Percentiles rank a stretch among this genome's conserved stretches.
Conservation (phyloP, 2,888 invertebrate genomes). For the Tetranychus truncatus region DNA sequence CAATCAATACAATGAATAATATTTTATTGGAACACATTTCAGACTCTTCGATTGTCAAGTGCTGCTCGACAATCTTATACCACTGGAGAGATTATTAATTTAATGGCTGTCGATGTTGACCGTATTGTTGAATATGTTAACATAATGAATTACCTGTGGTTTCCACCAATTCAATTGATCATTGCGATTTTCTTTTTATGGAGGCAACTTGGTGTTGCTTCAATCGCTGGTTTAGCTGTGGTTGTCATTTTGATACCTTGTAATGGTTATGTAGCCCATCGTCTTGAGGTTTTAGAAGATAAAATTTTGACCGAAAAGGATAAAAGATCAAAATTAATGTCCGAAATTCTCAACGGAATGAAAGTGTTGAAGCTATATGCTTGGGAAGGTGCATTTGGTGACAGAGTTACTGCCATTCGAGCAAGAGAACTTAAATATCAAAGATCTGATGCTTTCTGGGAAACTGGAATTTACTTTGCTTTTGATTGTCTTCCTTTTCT, state of each 20-base stretch:
- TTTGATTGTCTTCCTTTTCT: no score
- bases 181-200: slow-evolving; percentile 26
- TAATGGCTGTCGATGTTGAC: slow-evolving; percentile 38
- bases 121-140: slow-evolving; percentile 32
- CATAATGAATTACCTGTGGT: slow-evolving; percentile 33
- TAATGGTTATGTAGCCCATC: slow-evolving; percentile 30
- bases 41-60: slow-evolving; percentile 16
- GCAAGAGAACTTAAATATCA: slow-evolving; percentile 68
- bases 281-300: slow-evolving; percentile 41
- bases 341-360: slow-evolving; percentile 75
- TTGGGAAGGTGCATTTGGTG: slow-evolving; percentile 81
- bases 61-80: slow-evolving; percentile 35
- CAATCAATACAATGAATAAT: no score
- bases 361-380: slow-evolving; percentile 81
- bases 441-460: slow-evolving; percentile 66
- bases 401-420: slow-evolving; percentile 66
- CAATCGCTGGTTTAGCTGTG: slow-evolving; percentile 37
- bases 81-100: slow-evolving; percentile 39
- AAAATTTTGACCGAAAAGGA: slow-evolving; percentile 68
- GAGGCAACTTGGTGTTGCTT: slow-evolving; percentile 28
- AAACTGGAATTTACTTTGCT: slow-evolving; percentile 41
- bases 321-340: slow-evolving; percentile 76
- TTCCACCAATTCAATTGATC: slow-evolving; percentile 31
- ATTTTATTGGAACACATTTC: no score
- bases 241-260: slow-evolving; percentile 36